phyloP scores from a whole-genome alignment of 2,797 vertebrate species.

The Rhinogobio ventralis region DNA sequence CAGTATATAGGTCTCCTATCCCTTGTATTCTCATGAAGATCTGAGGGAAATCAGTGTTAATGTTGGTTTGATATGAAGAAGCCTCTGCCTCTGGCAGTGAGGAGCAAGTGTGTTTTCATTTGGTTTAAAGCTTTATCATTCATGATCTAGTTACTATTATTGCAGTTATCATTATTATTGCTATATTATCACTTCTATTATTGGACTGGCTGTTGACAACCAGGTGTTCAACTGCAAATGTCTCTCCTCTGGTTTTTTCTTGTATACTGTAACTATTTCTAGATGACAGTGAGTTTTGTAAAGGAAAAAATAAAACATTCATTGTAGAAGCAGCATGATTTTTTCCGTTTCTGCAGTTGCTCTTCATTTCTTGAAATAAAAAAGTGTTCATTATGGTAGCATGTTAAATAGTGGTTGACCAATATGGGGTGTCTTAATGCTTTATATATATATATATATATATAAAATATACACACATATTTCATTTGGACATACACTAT shows the following conservation, averaged over 20 bases:
- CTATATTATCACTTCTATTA: slow-evolving; percentile 62
- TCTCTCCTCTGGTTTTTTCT: slow-evolving; percentile 78
- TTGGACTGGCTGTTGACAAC: slow-evolving; percentile 90
- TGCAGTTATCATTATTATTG: slow-evolving; percentile 68
- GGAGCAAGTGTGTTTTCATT: slow-evolving; percentile 70
- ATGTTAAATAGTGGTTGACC: not conserved
- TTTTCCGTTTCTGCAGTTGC: not conserved
- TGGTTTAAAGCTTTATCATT: slow-evolving; percentile 95
- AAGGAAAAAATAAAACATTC: slow-evolving; percentile 90
- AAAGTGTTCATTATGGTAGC: not conserved
- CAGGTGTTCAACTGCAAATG: slow-evolving; percentile 88
- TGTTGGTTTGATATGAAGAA: slow-evolving; percentile 71
- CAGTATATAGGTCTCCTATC: slow-evolving; percentile 79
- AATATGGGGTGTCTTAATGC: not conserved
- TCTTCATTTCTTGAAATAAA: slow-evolving; percentile 8
- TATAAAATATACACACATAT: too few species aligned
- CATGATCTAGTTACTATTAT: slow-evolving; percentile 30
- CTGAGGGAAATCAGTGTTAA: slow-evolving; percentile 83
- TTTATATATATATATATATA: too few species aligned
- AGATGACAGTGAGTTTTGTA: slow-evolving; percentile 91
- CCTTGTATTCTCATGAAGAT: slow-evolving; percentile 76
- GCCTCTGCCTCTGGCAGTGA: slow-evolving; percentile 66
- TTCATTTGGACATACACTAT: too few species aligned
- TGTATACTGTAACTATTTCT: slow-evolving; percentile 92
- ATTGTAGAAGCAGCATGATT: slow-evolving; percentile 80